Percentiles rank a stretch among this genome's conserved stretches.
Conservation (phyloP, 1,140 invertebrate genomes). For the Drosophila gunungcola region DNA sequence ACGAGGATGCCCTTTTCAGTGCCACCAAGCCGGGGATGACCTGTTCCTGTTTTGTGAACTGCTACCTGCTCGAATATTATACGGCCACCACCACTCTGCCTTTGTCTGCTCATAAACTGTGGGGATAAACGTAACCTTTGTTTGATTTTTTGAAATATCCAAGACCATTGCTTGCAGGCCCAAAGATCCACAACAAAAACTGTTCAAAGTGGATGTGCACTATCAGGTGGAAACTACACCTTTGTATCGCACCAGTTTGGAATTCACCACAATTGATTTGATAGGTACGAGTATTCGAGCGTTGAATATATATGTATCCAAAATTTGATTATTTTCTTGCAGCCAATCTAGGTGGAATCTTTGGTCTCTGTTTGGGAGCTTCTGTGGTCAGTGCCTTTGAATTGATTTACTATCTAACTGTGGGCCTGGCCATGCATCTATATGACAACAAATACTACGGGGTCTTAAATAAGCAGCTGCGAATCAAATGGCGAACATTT, state of each 20-base stretch:
- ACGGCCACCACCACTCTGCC: slow-evolving; percentile 70
- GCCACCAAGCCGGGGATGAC: slow-evolving; percentile 74
- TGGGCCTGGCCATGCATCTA: slow-evolving; percentile 68
- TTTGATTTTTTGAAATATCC: not conserved
- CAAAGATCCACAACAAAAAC: slow-evolving; percentile 22
- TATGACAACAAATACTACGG: slow-evolving; percentile 68
- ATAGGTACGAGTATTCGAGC: slow-evolving; percentile 39
- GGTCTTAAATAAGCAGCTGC: slow-evolving; percentile 26
- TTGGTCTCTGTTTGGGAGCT: slow-evolving; percentile 84
- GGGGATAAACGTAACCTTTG: not conserved
- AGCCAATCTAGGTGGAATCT: slow-evolving; percentile 84
- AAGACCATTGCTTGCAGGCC: slow-evolving; percentile 9
- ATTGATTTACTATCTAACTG: slow-evolving; percentile 82
- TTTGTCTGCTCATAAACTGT: slow-evolving; percentile 32
- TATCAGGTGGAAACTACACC: slow-evolving; percentile 73
- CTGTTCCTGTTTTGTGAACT: slow-evolving; percentile 70
- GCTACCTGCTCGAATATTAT: slow-evolving; percentile 71
- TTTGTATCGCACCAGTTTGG: slow-evolving; percentile 66
- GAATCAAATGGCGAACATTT: slow-evolving; percentile 26
- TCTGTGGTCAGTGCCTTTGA: slow-evolving; percentile 84
- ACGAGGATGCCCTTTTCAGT: slow-evolving; percentile 72
- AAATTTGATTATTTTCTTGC: not conserved
- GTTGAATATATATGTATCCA: not conserved
- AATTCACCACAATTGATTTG: slow-evolving; percentile 70
- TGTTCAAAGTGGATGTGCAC: slow-evolving; percentile 73